phyloP scores from a whole-genome alignment of 2,888 invertebrate genomes.

The Eledona agricola region DNA sequence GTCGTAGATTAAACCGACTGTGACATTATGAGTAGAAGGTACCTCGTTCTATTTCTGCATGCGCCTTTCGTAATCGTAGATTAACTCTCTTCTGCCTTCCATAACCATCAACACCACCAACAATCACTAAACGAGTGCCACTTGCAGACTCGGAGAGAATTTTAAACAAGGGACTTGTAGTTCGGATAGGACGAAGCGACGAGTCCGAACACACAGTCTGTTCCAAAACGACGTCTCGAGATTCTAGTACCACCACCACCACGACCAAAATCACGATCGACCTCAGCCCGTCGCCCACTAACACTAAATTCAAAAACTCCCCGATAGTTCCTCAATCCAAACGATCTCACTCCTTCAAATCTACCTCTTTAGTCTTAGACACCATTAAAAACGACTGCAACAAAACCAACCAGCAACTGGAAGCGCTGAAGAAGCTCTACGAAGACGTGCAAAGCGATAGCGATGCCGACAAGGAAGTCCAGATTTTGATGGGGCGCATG shows the following conservation, averaged over 20 bases:
- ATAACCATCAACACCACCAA: slow-evolving; percentile 26
- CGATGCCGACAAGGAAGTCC: slow-evolving; percentile 71
- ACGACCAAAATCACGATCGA: slow-evolving; percentile 64
- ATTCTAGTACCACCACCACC: slow-evolving; percentile 55
- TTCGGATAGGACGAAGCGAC: slow-evolving; percentile 60
- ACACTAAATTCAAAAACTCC: slow-evolving; percentile 36
- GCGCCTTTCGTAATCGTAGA: slow-evolving; percentile 32
- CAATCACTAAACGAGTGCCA: slow-evolving; percentile 37
- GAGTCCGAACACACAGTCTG: slow-evolving; percentile 58
- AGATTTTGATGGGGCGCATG: slow-evolving; percentile 64
- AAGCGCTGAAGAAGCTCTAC: slow-evolving; percentile 60
- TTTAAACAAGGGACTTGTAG: slow-evolving; percentile 62
- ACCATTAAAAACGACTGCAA: slow-evolving; percentile 54
- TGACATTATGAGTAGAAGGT: slow-evolving; percentile 36
- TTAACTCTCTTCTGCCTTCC: slow-evolving; percentile 28
- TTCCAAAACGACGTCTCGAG: slow-evolving; percentile 57
- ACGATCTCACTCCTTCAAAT: slow-evolving; percentile 60
- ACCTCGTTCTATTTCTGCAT: slow-evolving; percentile 50
- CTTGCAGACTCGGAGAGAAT: slow-evolving; percentile 59
- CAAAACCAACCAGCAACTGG: slow-evolving; percentile 51
- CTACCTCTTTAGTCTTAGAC: slow-evolving; percentile 62
- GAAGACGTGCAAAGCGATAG: slow-evolving; percentile 64
- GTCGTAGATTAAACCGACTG: slow-evolving; percentile 23
- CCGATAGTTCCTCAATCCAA: slow-evolving; percentile 46
- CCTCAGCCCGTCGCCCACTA: slow-evolving; percentile 56